Evolutionary conservation across 1,140 invertebrate species (phyloP).

Genomic region (Saxidomus purpurata): DNA sequence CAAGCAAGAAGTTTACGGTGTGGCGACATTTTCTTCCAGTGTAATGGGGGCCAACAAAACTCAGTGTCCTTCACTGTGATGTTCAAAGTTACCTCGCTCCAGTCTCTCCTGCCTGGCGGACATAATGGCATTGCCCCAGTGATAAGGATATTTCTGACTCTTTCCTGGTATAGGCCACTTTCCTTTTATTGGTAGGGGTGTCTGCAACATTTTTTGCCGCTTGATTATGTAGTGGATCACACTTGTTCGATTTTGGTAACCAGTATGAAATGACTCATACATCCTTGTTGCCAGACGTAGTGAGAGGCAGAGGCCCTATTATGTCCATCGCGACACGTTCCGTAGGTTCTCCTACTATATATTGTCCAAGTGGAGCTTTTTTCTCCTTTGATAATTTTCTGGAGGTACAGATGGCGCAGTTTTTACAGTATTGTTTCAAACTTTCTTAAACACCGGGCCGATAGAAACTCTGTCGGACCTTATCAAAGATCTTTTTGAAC

Average conservation of each 20-base stretch:
- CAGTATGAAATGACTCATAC: constrained; percentile 75
- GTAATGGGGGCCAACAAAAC: too few relatives aligned
- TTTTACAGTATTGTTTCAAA: constrained; percentile 7
- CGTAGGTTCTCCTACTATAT: constrained; percentile 52
- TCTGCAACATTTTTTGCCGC: constrained; percentile 79
- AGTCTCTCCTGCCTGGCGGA: too few relatives aligned
- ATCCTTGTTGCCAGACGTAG: constrained; percentile 70
- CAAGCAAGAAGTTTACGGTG: too few relatives aligned
- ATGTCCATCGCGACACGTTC: constrained; percentile 69
- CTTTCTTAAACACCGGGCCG: background rate
- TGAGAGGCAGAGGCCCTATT: constrained; percentile 73
- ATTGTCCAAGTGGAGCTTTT: constrained; percentile 21
- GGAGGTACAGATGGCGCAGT: background rate
- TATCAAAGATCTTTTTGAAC: background rate
- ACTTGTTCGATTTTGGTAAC: constrained; percentile 75
- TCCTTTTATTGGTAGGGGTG: constrained; percentile 68
- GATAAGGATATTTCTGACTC: too few relatives aligned
- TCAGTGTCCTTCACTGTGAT: too few relatives aligned
- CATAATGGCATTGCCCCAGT: too few relatives aligned
- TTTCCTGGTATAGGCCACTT: too few relatives aligned
- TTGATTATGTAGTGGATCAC: constrained; percentile 71
- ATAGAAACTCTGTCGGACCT: background rate
- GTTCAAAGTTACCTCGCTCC: too few relatives aligned
- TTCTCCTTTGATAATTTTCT: background rate
- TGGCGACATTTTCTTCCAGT: too few relatives aligned